phyloP scores from a whole-genome alignment of 1,140 invertebrate species.

The Drosophila ananassae region DNA sequence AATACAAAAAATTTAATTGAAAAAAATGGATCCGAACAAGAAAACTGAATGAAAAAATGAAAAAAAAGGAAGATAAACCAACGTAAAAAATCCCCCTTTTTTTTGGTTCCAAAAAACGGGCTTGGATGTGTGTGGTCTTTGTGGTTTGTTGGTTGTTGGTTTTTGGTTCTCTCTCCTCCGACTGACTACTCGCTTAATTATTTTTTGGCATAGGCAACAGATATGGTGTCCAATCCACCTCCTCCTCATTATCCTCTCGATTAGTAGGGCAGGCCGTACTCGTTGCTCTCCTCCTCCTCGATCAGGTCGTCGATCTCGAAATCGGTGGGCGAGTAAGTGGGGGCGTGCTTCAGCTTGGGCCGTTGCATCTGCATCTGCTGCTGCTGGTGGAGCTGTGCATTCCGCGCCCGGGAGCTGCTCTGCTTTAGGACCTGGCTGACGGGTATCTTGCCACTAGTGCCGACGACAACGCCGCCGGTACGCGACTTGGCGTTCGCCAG shows the following conservation, averaged over 20 bases:
- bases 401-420: constrained; percentile 29
- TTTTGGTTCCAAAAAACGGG: neutral
- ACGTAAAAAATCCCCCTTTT: neutral
- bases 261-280: constrained; percentile 45
- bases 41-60: neutral
- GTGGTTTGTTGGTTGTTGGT: constrained; percentile 5
- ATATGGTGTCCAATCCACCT: constrained; percentile 23
- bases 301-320: constrained; percentile 70
- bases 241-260: neutral
- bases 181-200: constrained; percentile 20
- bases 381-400: constrained; percentile 5
- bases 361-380: neutral
- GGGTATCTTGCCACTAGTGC: neutral
- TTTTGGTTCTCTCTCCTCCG: too few species aligned
- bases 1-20: constrained; percentile 20
- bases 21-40: constrained; percentile 4
- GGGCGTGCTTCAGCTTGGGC: neutral
- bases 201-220: constrained; percentile 64
- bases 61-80: constrained; percentile 13
- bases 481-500: constrained; percentile 23
- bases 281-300: constrained; percentile 53
- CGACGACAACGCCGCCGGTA: too few species aligned
- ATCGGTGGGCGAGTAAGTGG: constrained; percentile 50
- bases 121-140: neutral
- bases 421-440: constrained; percentile 27